These are phyloP conservation scores for Proteles cristata DNA, from an alignment of 2,113 vertebrate species.

Conservation along the genomic window DNA sequence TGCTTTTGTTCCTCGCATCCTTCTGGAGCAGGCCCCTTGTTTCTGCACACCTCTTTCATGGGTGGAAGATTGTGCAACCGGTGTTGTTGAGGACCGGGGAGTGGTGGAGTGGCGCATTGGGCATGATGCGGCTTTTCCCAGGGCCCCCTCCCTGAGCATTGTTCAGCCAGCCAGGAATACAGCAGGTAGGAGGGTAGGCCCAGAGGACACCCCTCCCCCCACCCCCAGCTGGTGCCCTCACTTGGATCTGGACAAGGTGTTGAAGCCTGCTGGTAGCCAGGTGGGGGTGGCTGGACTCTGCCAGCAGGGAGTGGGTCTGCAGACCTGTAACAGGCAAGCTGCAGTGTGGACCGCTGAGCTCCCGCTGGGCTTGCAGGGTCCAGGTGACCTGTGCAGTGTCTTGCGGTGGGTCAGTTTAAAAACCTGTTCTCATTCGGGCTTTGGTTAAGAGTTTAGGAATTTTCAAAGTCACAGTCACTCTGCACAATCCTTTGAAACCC, in stretches of 20 bases:
- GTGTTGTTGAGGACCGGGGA: neutral
- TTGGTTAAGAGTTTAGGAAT: neutral
- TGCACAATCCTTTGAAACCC: neutral
- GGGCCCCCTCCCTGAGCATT: neutral
- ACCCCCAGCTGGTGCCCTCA: neutral
- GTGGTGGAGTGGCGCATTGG: conserved; percentile 19
- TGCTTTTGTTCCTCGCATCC: neutral
- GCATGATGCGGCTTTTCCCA: neutral
- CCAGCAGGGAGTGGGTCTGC: conserved; percentile 33
- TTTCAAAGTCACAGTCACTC: neutral
- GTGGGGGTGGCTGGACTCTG: neutral
- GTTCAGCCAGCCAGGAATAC: neutral
- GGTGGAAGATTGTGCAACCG: neutral
- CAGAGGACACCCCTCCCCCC: neutral
- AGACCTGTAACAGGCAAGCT: neutral
- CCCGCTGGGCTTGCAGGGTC: neutral
- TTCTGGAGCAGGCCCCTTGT: neutral
- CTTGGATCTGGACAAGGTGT: neutral
- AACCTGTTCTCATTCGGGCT: neutral
- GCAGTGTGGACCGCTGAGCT: neutral
- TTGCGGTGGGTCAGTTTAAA: neutral
- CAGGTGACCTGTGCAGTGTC: neutral
- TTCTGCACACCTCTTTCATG: neutral
- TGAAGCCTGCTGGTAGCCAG: neutral
- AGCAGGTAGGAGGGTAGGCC: neutral